Conservation (phyloP, 2,113 vertebrate genomes). For the Alces alces region DNA sequence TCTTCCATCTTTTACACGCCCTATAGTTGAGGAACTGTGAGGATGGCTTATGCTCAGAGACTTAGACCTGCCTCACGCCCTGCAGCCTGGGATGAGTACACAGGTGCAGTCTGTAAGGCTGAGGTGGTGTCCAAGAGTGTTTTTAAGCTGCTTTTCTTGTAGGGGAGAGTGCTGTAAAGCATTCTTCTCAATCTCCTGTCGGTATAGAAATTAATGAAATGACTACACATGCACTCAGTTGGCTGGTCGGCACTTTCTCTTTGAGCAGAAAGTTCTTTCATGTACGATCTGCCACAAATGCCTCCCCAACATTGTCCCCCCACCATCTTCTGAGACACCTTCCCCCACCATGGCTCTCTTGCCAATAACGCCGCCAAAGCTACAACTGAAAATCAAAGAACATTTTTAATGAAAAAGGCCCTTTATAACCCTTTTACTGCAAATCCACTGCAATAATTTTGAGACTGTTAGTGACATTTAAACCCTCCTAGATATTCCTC, state of each 20-base stretch:
- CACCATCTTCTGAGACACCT: not conserved
- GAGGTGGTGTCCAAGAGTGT: not conserved
- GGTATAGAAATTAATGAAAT: conserved; percentile 15
- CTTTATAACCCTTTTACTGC: conserved; percentile 14
- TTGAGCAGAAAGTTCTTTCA: conserved; percentile 34
- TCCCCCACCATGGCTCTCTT: not conserved
- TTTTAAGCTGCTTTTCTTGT: not conserved
- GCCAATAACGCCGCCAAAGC: not conserved
- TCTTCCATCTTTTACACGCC: not conserved
- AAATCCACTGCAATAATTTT: conserved; percentile 50
- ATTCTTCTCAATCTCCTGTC: not conserved
- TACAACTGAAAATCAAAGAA: conserved; percentile 62
- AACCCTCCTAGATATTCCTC: conserved; percentile 29
- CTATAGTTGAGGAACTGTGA: not conserved
- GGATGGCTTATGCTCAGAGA: not conserved
- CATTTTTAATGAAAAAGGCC: conserved; percentile 65
- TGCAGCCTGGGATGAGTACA: not conserved
- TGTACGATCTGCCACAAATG: not conserved
- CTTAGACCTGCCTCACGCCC: not conserved
- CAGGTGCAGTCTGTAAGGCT: not conserved
- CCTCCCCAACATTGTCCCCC: not conserved
- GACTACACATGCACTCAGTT: not conserved
- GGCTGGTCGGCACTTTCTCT: not conserved
- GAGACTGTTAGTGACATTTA: conserved; percentile 68
- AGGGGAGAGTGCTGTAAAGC: not conserved